A percentile compares a stretch with the other conserved stretches of the same genome.
These are phyloP conservation scores for Gonioctena quinquepunctata DNA, from an alignment of 1,140 invertebrate genomes.

Conservation along the genomic window DNA sequence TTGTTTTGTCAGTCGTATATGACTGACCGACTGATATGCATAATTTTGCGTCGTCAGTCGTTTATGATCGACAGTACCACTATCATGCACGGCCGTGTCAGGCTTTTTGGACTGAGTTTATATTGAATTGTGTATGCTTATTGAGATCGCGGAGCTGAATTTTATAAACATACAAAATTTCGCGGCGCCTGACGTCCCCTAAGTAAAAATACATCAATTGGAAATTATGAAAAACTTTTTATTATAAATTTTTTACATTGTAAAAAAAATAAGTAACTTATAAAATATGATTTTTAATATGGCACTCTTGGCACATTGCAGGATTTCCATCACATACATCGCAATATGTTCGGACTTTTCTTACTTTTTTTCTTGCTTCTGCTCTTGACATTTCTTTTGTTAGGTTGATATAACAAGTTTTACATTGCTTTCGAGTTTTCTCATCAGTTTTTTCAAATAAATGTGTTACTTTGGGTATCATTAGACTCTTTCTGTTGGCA, in stretches of 20 bases:
- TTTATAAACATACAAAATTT: background rate
- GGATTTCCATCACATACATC: constrained; percentile 2
- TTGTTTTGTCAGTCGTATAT: too few relatives aligned
- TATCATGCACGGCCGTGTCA: background rate
- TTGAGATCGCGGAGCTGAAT: background rate
- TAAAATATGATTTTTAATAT: background rate
- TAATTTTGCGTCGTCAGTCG: background rate
- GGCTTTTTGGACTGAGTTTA: background rate
- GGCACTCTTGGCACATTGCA: background rate
- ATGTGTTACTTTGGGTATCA: background rate
- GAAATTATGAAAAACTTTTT: background rate
- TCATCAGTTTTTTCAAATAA: too few relatives aligned
- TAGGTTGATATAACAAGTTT: background rate
- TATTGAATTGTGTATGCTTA: constrained; percentile 5
- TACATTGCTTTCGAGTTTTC: background rate
- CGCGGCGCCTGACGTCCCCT: background rate
- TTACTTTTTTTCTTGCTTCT: background rate
- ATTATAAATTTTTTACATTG: background rate
- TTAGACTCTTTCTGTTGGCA: background rate
- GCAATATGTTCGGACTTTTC: background rate
- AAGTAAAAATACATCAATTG: constrained; percentile 1
- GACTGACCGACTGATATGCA: background rate
- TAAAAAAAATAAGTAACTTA: background rate
- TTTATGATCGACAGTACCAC: background rate
- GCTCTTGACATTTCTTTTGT: background rate